Evolutionary conservation across 2,888 invertebrate species (phyloP).

Genomic region (Hyalella azteca): DNA sequence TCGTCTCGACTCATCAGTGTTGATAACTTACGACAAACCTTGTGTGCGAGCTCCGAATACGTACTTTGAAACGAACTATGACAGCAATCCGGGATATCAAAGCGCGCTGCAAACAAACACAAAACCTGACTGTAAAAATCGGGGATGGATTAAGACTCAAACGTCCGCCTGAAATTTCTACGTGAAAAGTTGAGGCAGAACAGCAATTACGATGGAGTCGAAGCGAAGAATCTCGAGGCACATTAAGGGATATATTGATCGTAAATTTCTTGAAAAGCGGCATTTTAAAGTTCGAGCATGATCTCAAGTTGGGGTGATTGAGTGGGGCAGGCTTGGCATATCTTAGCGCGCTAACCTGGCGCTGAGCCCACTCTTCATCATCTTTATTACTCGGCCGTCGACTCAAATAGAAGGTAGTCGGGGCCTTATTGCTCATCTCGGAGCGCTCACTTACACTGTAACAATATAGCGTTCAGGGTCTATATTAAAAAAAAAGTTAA

Average conservation of each 20-base stretch:
- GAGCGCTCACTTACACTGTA: neutral
- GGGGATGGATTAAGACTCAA: neutral
- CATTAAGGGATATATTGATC: constrained; percentile 13
- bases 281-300: constrained; percentile 10
- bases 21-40: no score
- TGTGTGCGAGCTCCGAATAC: no score
- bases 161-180: no score
- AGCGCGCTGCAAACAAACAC: neutral
- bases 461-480: neutral
- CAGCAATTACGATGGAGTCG: constrained; percentile 16
- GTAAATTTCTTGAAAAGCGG: constrained; percentile 7
- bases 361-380: constrained; percentile 17
- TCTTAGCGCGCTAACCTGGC: neutral
- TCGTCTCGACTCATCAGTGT: no score
- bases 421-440: neutral
- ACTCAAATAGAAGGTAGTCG: neutral
- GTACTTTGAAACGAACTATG: no score
- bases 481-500: no score
- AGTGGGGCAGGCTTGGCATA: constrained; percentile 4
- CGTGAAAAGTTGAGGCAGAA: neutral
- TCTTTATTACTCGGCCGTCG: neutral
- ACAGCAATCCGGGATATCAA: no score
- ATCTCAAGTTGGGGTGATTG: constrained; percentile 20
- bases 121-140: neutral
- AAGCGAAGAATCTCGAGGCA: neutral